Base-by-base conservation (phyloP, 2,888 invertebrate species). In the Caenorhabditis zanzibari region DNA sequence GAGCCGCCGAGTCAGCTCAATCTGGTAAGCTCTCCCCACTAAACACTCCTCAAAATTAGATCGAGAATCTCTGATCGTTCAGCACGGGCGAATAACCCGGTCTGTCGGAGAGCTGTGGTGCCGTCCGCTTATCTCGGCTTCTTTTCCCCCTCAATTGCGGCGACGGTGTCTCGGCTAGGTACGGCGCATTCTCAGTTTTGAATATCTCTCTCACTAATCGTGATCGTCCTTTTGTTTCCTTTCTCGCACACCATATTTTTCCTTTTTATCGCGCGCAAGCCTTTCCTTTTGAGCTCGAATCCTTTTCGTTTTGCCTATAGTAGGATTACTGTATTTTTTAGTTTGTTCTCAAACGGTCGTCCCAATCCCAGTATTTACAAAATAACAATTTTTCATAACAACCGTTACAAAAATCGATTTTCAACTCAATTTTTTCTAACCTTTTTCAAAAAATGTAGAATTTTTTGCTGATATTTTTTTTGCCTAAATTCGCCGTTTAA, bases 81-180 rank as follows among this genome's bases (percentile, higher is more conserved):
- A 77, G 77, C 69, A 68, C 68, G 69, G 44, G 66, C 28, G 52
- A 49, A 47, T 22, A 66, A 76, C 56, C 68, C 76, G 68, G 14
- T 59, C 28, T 77, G 77, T 71, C 77, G 77, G 77, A 77, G 49
- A 71, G 71, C 77, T 61, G 76, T 77, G 76, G 41, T 77, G 77
- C 77, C 77, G 63, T 61, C 77, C 69, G 71, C 77, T 69, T 77
- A 71, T 77, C 77, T 77, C 26, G 77, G 77, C 69, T 77, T 77
- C 69, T 77, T 77, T 77, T 77, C 77, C 63, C 77, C 69, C 56
- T 77, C 77, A 77, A 77, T 77, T 69, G 77, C 77, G 77, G 77
- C 71, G 56, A 77, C 76, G 61, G 77, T 71, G 77, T 77, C 77
- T 63, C 77, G 77, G 71, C 77, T 77, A 77, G 77, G 77, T 77